Conservation (phyloP, 2,113 vertebrate species). For the Craseonycteris thonglongyai region DNA sequence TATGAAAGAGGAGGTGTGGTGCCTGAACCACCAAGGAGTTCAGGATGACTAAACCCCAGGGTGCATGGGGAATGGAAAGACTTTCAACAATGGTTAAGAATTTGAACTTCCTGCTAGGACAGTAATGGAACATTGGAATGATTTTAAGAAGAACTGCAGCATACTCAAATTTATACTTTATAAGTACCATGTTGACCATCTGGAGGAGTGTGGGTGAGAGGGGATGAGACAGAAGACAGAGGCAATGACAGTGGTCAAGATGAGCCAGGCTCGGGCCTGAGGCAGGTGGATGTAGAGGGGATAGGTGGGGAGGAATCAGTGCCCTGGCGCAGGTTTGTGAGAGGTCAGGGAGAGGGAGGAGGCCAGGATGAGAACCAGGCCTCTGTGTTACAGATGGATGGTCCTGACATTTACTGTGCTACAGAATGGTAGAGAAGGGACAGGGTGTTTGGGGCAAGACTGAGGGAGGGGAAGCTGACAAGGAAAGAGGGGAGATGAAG, state of each 20-base stretch:
- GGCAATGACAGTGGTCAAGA: background rate
- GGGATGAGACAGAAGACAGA: background rate
- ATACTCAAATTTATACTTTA: background rate
- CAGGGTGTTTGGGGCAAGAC: background rate
- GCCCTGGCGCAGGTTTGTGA: background rate
- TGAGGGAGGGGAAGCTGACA: background rate
- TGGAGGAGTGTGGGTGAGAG: background rate
- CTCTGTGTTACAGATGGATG: background rate
- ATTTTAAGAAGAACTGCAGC: background rate
- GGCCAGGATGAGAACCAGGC: background rate
- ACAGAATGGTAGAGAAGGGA: background rate
- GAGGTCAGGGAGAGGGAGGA: background rate
- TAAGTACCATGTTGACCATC: background rate
- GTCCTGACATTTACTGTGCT: background rate
- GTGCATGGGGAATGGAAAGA: accelerated
- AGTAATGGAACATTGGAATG: background rate
- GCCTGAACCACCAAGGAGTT: background rate
- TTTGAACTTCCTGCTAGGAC: background rate
- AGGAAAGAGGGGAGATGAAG: background rate
- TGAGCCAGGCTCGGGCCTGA: background rate
- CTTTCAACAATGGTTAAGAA: background rate
- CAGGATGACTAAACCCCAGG: background rate
- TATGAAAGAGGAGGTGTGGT: background rate
- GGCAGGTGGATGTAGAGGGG: background rate
- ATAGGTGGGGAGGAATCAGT: background rate